Base-by-base conservation (phyloP, 2,797 vertebrate species). In the Lacerta viridis region DNA sequence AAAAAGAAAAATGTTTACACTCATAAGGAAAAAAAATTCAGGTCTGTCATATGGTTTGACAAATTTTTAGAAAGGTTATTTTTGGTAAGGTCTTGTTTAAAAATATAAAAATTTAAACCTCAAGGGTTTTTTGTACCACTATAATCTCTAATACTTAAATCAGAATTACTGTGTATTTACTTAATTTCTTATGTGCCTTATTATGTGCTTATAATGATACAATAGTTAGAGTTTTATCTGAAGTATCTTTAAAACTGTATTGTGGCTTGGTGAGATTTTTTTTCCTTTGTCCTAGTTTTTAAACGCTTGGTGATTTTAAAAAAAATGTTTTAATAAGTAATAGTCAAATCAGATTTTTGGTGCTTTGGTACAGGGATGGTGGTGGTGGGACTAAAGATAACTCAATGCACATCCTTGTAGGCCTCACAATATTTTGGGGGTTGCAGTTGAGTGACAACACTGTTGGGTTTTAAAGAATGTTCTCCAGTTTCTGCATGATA, bases 161-260 rank as follows among this genome's bases (percentile, higher is more conserved):
- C 96, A 97, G 95, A 97, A 97, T 97, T 97, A 96, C 96, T 97
- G 94, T 97, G 94, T 97, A 97, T 96, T 97, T 97, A 96, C 96
- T 97, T 97, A 90, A 96, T 97, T 98, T 97, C 95, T 97, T 97
- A 98, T 91, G 98, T 98, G 98, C 98, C 98, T 98, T 98, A 98
- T 96, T 97, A 96, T 95, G 94, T 98, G 96, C 95, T 97, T 97
- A 96, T 96, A 97, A 96, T 97, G 94, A 96, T 96, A 96, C 7
- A 92, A 90, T 96, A 98, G 96, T 92, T 97, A 97, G 96, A 97
- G 90, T 96, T 95, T 97, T 97, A 94, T 96, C 94, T 97, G 92
- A 96, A 96, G 90, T 97, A 95, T 96, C 96, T 96, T 87, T 96
- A 95, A 97, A 95, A 95, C 95, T 96, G 93, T 96, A 95, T 95